Conservation (phyloP, 2,113 vertebrate genomes). For the Rattus rattus region DNA sequence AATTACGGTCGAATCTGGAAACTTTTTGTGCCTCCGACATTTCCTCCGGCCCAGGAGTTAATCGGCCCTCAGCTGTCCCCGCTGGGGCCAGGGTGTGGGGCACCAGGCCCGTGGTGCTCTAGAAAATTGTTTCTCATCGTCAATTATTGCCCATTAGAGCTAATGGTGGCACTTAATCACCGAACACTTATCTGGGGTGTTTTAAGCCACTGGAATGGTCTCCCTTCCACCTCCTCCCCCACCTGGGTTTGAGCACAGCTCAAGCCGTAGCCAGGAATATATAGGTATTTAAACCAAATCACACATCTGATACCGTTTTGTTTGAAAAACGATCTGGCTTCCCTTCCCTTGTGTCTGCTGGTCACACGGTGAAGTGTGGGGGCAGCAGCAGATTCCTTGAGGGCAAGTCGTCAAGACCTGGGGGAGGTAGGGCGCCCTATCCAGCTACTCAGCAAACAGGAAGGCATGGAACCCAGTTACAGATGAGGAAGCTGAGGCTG, state of each 20-base stretch:
- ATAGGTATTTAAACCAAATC: conserved; percentile 73
- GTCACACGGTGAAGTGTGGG: not conserved
- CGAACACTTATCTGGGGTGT: conserved; percentile 84
- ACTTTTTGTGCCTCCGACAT: conserved; percentile 89
- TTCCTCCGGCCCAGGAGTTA: conserved; percentile 89
- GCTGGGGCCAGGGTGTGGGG: conserved; percentile 80
- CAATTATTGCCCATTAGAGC: conserved; percentile 93
- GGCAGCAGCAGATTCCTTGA: not conserved
- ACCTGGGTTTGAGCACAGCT: not conserved
- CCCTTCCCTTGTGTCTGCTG: conserved; percentile 52
- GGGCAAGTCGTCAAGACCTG: not conserved
- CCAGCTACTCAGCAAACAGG: not conserved
- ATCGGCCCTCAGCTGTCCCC: conserved; percentile 89
- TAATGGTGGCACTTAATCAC: conserved; percentile 91
- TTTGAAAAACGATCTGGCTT: conserved; percentile 77
- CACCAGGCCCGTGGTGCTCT: conserved; percentile 84
- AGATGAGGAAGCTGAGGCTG: conserved; percentile 47
- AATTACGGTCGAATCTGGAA: conserved; percentile 90
- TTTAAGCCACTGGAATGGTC: conserved; percentile 87
- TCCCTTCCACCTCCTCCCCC: conserved; percentile 40
- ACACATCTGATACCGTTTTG: conserved; percentile 79
- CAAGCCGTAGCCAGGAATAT: conserved; percentile 63
- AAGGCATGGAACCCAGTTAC: not conserved
- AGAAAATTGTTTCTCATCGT: conserved; percentile 92
- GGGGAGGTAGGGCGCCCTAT: rapidly evolving